Evolutionary conservation across 2,113 vertebrate species (phyloP).

Genomic region (Abramis brama): DNA sequence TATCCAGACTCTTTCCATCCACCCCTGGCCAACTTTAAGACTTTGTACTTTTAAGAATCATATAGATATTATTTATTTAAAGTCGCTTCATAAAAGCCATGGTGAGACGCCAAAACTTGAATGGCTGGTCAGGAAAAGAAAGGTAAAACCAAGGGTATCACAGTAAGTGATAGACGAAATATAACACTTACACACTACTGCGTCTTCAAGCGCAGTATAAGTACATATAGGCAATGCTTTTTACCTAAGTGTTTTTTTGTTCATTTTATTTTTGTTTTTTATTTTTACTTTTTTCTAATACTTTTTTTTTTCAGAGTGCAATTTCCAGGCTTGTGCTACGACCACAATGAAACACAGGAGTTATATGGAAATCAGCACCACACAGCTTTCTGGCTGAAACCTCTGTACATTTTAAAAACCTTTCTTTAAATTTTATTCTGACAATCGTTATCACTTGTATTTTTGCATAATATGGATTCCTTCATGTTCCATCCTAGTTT

Average conservation of each 20-base stretch:
- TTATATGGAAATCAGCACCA: conserved; percentile 91
- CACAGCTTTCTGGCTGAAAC: conserved; percentile 95
- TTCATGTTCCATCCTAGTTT: conserved; percentile 73
- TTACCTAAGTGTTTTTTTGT: conserved; percentile 66
- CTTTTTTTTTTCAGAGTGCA: conserved; percentile 91
- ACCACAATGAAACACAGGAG: conserved; percentile 94
- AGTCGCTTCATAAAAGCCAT: conserved; percentile 86
- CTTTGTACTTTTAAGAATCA: conserved; percentile 91
- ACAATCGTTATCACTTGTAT: conserved; percentile 61
- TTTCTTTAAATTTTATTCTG: conserved; percentile 60
- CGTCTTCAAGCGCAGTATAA: conserved; percentile 80
- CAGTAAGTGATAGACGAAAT: conserved; percentile 85
- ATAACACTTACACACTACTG: conserved; percentile 85
- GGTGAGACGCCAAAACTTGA: conserved; percentile 85
- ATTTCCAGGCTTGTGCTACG: conserved; percentile 94
- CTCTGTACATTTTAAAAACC: conserved; percentile 89
- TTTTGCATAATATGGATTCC: conserved; percentile 96
- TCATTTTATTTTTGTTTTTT: conserved; percentile 65
- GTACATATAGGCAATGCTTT: conserved; percentile 94
- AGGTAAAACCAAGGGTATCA: conserved; percentile 80
- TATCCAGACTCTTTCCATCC: conserved; percentile 66
- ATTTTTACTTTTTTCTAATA: conserved; percentile 85
- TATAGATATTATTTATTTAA: conserved; percentile 86
- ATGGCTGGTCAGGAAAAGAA: conserved; percentile 89
- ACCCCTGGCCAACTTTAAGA: conserved; percentile 89